Base-by-base conservation (phyloP, 2,113 vertebrate species). In the Dromaius novaehollandiae region DNA sequence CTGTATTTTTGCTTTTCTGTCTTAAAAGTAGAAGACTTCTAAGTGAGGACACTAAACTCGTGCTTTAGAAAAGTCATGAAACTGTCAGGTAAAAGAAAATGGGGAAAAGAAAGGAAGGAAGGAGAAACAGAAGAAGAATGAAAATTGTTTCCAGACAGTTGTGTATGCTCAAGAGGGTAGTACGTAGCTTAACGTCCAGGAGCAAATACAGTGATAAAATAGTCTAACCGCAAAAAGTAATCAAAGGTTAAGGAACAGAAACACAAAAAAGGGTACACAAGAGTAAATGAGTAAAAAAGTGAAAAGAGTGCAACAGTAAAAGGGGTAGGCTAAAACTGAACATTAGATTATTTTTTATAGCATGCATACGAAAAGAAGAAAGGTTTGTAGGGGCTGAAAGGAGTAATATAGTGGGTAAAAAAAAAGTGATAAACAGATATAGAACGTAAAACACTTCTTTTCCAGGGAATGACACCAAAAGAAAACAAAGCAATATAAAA, bases 401-500 rank as follows among this genome's bases (percentile, higher is more conserved):
- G 22, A 85, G 26, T 70, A 20, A 20, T 63, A 13, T 7, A 44
- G 13, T 22, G n/a, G 21, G 68, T 22, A 48, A 85, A 71, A 81
- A 81, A 38, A 32, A 51, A 46, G 71, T 75, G 51, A 38, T 75
- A 75, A 75, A 40, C 38, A 77, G 34, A 77, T 25, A 86, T 0
- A 88, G 46, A 96, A 90, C 46, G 60, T 28, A 85, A 94, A 53
- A 65, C 60, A 50, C 38, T 68, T 77, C 56, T 50, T 51, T 28
- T 81, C 83, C 58, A 81, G 60, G 56, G 64, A 69, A 86, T 88
- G 79, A 88, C 76, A 94, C 46, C 81, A 90, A 91, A 95, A 90
- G 71, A 97, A 97, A 96, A 95, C 86, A 95, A 83, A 96, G 85
- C 78, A 65, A 7, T 83, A 85, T 89, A 84, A 86, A 94, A 92